These are phyloP conservation scores for Tethea ocularis DNA, from an alignment of 2,888 invertebrate genomes.

Conservation along the genomic window DNA sequence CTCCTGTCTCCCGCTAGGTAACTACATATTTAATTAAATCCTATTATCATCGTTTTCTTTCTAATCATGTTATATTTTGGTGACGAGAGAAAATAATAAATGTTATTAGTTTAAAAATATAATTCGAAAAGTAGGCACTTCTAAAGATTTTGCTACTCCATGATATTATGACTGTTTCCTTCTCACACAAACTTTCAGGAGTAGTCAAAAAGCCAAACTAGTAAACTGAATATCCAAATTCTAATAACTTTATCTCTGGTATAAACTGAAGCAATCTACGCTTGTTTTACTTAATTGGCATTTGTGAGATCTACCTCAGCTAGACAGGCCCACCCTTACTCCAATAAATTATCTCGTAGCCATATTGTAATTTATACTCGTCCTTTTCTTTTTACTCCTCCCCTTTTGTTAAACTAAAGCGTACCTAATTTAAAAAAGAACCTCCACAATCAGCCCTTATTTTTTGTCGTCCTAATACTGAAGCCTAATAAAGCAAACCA, in stretches of 20 bases:
- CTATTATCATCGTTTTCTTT: too few relatives aligned
- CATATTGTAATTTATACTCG: constrained; percentile 8
- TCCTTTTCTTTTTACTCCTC: constrained; percentile 1
- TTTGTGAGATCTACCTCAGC: neutral
- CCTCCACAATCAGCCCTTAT: constrained; percentile 21
- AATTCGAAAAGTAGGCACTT: too few relatives aligned
- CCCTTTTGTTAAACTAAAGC: constrained; percentile 3
- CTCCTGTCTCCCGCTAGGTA: too few relatives aligned
- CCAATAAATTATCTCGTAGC: constrained; percentile 5
- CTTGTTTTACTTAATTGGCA: neutral
- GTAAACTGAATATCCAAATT: neutral
- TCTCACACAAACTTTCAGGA: too few relatives aligned
- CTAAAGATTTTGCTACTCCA: too few relatives aligned
- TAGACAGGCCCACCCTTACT: neutral
- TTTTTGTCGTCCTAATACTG: constrained; percentile 35
- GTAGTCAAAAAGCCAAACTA: neutral
- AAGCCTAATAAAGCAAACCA: constrained; percentile 39
- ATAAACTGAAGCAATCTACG: neutral
- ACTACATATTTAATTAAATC: too few relatives aligned
- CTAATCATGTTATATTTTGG: too few relatives aligned
- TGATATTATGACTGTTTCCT: too few relatives aligned
- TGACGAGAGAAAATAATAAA: too few relatives aligned
- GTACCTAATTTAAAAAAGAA: constrained; percentile 17
- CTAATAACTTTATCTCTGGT: neutral
- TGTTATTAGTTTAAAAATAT: too few relatives aligned